These are phyloP conservation scores for Drosophila pandora DNA, from an alignment of 1,140 invertebrate genomes.

Conservation along the genomic window DNA sequence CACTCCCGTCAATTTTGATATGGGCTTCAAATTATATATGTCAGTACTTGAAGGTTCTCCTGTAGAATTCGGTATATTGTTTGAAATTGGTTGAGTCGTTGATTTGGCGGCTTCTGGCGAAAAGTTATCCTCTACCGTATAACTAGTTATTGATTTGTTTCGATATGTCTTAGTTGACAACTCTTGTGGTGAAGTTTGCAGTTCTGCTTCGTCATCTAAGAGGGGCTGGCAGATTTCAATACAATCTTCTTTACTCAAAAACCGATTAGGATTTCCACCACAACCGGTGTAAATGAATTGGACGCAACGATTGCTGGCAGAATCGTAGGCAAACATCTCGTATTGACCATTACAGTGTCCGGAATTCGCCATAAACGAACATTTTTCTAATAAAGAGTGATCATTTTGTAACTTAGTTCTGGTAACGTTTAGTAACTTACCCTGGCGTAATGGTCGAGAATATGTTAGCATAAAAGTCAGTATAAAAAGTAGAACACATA, in stretches of 20 bases:
- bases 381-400: constrained; percentile 11
- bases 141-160: neutral
- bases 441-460: neutral
- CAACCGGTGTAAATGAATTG: constrained; percentile 42
- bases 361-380: constrained; percentile 20
- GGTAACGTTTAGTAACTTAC: neutral
- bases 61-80: neutral
- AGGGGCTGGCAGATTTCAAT: constrained; percentile 8
- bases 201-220: neutral
- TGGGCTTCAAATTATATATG: neutral
- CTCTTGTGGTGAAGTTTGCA: neutral
- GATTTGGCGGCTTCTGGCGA: neutral
- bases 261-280: constrained; percentile 55
- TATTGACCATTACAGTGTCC: constrained; percentile 30
- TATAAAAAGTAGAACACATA: neutral
- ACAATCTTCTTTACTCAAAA: constrained; percentile 18
- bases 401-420: too few species aligned
- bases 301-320: constrained; percentile 12
- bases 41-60: neutral
- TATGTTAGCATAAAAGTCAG: too few species aligned
- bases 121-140: neutral
- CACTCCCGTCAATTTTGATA: neutral
- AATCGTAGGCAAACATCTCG: constrained; percentile 37
- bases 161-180: neutral
- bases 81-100: neutral